These are phyloP conservation scores for Dermolepida albohirtum DNA, from an alignment of 2,888 invertebrate genomes.

Conservation along the genomic window DNA sequence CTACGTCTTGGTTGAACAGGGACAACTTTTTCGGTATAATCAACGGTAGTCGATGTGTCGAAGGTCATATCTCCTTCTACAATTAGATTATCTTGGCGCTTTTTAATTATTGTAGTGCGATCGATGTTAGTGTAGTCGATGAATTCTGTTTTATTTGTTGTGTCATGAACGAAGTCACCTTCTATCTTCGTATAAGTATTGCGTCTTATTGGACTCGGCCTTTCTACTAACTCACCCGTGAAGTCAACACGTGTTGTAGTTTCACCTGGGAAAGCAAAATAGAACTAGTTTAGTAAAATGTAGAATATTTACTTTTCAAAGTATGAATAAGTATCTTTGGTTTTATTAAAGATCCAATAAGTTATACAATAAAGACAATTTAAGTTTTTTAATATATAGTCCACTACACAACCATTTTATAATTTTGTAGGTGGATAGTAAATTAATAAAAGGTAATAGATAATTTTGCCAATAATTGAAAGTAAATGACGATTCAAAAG, in stretches of 20 bases:
- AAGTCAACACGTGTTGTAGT: conserved; percentile 79
- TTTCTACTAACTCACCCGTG: conserved; percentile 75
- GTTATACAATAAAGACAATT: too few species aligned
- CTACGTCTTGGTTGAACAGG: conserved; percentile 71
- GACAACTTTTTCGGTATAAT: conserved; percentile 72
- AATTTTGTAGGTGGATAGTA: too few species aligned
- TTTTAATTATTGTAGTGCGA: conserved; percentile 71
- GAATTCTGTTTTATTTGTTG: conserved; percentile 76
- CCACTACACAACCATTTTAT: too few species aligned
- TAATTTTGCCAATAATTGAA: too few species aligned
- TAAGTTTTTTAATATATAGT: too few species aligned
- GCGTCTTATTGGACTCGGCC: conserved; percentile 75
- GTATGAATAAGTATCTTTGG: too few species aligned
- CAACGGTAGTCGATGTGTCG: conserved; percentile 73
- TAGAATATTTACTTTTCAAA: too few species aligned
- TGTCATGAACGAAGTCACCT: conserved; percentile 78
- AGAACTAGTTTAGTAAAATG: neutral
- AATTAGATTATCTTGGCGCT: conserved; percentile 75
- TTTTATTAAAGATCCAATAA: too few species aligned
- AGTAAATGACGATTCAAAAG: too few species aligned
- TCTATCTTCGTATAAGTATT: conserved; percentile 84
- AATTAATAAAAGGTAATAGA: too few species aligned
- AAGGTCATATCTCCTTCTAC: conserved; percentile 77
- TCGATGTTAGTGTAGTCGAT: conserved; percentile 72
- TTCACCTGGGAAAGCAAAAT: conserved; percentile 68